These are phyloP conservation scores for Ginglymostoma cirratum DNA, from an alignment of 2,113 vertebrate genomes.

Conservation along the genomic window DNA sequence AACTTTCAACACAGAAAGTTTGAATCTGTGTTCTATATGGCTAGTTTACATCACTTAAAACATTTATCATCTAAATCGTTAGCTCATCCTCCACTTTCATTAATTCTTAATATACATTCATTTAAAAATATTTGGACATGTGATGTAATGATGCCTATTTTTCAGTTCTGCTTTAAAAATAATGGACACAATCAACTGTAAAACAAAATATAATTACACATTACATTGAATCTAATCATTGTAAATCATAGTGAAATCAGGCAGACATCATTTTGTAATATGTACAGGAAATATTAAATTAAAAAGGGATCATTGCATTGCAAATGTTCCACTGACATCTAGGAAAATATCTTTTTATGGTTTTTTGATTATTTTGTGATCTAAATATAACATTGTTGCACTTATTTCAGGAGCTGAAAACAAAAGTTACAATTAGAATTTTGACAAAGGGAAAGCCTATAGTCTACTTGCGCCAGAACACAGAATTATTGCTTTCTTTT, in stretches of 20 bases:
- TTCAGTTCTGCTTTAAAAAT: background rate
- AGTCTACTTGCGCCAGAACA: background rate
- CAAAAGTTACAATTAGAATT: background rate
- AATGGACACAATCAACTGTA: background rate
- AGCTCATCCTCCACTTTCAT: background rate
- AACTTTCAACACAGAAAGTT: background rate
- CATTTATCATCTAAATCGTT: background rate
- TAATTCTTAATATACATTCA: background rate
- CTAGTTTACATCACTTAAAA: background rate
- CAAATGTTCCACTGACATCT: background rate
- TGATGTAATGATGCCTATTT: background rate
- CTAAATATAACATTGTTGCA: background rate
- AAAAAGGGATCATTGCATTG: background rate
- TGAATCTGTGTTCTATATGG: background rate
- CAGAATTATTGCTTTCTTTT: background rate
- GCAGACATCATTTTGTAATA: background rate
- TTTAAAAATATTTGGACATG: background rate
- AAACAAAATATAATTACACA: background rate
- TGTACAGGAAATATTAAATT: background rate
- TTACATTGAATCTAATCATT: background rate
- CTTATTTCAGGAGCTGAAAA: background rate
- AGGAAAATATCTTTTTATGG: background rate
- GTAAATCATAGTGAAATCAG: background rate
- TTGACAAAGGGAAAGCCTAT: background rate
- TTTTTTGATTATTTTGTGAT: background rate